A percentile compares a stretch with the other conserved stretches of the same genome.
Conservation (phyloP, 2,888 invertebrate species). For the Drosophila quinaria region DNA sequence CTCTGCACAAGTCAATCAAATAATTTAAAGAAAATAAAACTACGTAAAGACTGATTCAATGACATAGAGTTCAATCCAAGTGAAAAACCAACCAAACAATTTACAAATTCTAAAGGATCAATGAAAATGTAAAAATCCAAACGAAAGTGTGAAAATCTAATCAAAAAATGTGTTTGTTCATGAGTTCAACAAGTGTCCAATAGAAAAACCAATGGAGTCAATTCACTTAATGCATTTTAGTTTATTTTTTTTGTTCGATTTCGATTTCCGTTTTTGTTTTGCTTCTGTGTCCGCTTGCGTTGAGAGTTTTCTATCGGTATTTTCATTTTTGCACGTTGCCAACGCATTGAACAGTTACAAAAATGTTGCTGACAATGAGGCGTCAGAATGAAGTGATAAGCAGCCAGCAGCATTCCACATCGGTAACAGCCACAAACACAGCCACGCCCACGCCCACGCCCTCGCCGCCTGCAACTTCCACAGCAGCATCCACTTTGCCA, state of each 20-base stretch:
- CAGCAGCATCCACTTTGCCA: slow-evolving; percentile 10
- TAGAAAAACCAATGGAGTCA: slow-evolving; percentile 71
- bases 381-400: slow-evolving; percentile 89
- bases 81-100: slow-evolving; percentile 9
- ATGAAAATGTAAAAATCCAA: slow-evolving; percentile 4
- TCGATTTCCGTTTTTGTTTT: slow-evolving; percentile 25
- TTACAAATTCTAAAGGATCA: neutral
- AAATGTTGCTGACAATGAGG: slow-evolving; percentile 90
- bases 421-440: slow-evolving; percentile 51
- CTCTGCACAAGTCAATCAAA: slow-evolving; percentile 24
- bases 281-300: slow-evolving; percentile 26
- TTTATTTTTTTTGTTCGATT: slow-evolving; percentile 57
- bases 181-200: slow-evolving; percentile 12
- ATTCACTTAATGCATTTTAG: slow-evolving; percentile 40
- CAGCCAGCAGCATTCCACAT: slow-evolving; percentile 72
- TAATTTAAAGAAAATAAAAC: neutral
- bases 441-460: slow-evolving; percentile 56
- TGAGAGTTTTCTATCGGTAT: slow-evolving; percentile 16
- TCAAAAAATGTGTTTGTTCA: slow-evolving; percentile 17
- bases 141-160: slow-evolving; percentile 14
- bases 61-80: slow-evolving; percentile 17
- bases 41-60: slow-evolving; percentile 62
- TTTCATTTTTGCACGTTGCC: slow-evolving; percentile 34
- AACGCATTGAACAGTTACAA: slow-evolving; percentile 60
- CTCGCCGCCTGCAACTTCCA: slow-evolving; percentile 46